Evolutionary conservation across 2,888 invertebrate species (phyloP), one percentile per base, ranked within the genome.

Genomic region (Stenodera caucasica): DNA sequence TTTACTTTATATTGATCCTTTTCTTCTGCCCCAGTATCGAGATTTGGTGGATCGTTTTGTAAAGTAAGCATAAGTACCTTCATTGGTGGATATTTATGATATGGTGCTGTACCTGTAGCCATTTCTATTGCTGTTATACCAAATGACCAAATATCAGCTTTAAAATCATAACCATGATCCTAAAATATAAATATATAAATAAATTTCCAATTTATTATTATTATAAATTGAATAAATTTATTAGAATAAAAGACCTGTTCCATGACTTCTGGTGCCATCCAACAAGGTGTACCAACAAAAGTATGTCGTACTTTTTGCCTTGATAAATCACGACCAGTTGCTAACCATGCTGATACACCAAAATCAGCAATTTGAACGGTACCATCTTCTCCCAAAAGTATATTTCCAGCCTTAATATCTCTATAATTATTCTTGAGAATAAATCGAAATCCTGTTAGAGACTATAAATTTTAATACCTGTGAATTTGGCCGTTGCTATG

Each of bases 241-340:
- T 21, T 14, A 26, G 40, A 55, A 51, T 18, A 55, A 56, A 55
- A 61, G 80, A 91, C 91, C 85, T 96, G 96, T 82, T 96, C 95
- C 98, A 98, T 98, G 67, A 99, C 98, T 84, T 99, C 98, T 1
- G 98, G 98, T 2, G 98, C 98, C 98, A 98, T 98, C 98, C 98
- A 99, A 78, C 98, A 98, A 0, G 98, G 98, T 0, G 98, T 98
- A 11, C 99, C 99, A 1, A 99, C 98, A 81, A 99, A 99, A 0
- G 98, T 98, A 79, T 98, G 97, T 40, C 98, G 85, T 21, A 96
- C 94, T 83, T 95, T 95, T 81, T 98, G 96, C 52, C 97, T 85
- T 5, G 95, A 94, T 63, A 95, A 82, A 80, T 98, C 98, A 57
- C 96, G 88, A 4, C 96, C 97, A 0, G 96, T 96, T 7, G 97